Evolutionary conservation across 2,888 invertebrate species (phyloP).

Genomic region (Drosophila recens): DNA sequence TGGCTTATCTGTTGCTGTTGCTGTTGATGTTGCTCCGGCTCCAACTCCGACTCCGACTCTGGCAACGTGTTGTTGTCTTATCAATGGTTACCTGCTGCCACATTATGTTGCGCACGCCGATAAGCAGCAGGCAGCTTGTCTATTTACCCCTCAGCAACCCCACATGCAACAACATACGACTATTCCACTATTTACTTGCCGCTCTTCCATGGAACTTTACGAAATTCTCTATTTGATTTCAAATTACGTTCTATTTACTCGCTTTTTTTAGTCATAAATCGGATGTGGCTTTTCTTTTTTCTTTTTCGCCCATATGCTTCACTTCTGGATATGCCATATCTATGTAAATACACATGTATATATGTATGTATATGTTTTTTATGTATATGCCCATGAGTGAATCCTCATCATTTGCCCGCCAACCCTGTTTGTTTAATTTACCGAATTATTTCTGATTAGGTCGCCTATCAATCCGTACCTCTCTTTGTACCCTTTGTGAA

Average conservation of each 20-base stretch:
- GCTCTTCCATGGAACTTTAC: conserved; percentile 44
- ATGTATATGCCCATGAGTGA: conserved; percentile 30
- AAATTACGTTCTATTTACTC: conserved; percentile 62
- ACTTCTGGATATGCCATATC: conserved; percentile 31
- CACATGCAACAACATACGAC: background rate
- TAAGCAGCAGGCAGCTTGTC: conserved; percentile 42
- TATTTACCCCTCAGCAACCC: background rate
- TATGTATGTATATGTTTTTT: conserved; percentile 6
- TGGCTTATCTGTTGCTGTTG: conserved; percentile 58
- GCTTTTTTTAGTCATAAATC: conserved; percentile 57
- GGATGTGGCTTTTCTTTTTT: conserved; percentile 29
- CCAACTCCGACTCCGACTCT: conserved; percentile 6
- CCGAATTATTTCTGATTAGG: conserved; percentile 74
- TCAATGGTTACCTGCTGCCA: conserved; percentile 63
- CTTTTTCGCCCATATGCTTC: conserved; percentile 60
- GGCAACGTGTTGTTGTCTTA: conserved; percentile 42
- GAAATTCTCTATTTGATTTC: conserved; percentile 73
- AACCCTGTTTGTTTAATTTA: conserved; percentile 70
- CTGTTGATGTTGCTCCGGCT: background rate
- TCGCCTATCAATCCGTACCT: conserved; percentile 41
- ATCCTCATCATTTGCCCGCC: conserved; percentile 40
- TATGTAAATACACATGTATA: background rate
- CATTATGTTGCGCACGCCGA: conserved; percentile 55
- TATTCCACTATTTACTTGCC: conserved; percentile 17
- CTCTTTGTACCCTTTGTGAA: background rate